Percentiles rank a stretch among this genome's conserved stretches.
phyloP scores from a whole-genome alignment of 2,797 vertebrate species.

The Avahi laniger region DNA sequence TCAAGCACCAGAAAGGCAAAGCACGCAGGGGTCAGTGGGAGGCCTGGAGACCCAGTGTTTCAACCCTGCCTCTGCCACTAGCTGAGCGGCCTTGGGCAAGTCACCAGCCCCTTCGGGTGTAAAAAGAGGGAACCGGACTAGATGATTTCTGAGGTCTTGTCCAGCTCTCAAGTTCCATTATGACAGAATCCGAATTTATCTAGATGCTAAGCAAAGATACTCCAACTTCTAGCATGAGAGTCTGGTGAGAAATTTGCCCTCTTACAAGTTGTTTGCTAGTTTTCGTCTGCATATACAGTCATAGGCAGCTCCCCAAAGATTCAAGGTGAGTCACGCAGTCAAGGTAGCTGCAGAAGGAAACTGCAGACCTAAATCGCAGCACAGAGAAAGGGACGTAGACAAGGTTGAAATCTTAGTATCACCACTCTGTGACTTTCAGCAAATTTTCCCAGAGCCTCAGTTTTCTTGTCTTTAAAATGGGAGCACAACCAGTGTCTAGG shows the following conservation, averaged over 20 bases:
- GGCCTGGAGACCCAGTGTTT: not conserved
- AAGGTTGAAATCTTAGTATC: not conserved
- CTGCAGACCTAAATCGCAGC: not conserved
- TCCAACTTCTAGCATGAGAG: not conserved
- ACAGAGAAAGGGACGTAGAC: not conserved
- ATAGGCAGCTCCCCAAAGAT: not conserved
- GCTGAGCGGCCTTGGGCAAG: not conserved
- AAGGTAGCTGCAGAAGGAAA: not conserved
- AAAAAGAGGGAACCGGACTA: not conserved
- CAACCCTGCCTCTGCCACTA: not conserved
- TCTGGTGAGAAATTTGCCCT: not conserved
- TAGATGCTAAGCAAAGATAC: not conserved
- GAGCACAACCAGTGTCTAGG: not conserved
- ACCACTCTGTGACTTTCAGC: not conserved
- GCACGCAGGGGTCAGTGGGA: accelerated
- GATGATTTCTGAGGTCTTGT: not conserved
- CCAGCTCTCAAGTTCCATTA: not conserved
- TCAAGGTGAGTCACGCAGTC: not conserved
- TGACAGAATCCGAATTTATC: not conserved
- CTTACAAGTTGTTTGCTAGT: not conserved
- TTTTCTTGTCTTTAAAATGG: not conserved
- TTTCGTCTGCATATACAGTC: not conserved
- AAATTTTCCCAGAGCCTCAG: not conserved
- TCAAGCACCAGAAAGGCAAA: not conserved
- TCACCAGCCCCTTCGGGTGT: not conserved